A percentile compares a stretch with the other conserved stretches of the same genome.
phyloP scores from a whole-genome alignment of 2,888 invertebrate species.

The Chalcis sispes region DNA sequence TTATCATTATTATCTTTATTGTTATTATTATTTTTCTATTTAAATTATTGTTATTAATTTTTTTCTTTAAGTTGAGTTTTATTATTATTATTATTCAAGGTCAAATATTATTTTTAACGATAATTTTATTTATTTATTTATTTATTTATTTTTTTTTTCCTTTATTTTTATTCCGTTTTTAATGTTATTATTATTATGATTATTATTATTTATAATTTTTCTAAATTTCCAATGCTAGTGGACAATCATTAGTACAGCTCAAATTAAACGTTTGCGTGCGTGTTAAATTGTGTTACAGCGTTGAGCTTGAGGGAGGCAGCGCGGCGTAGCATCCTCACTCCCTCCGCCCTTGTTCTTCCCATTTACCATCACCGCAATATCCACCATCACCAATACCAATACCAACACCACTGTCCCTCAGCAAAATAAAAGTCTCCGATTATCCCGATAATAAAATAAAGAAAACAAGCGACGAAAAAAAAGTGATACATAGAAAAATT shows the following conservation, averaged over 20 bases:
- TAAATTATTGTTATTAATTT: conserved; percentile 49
- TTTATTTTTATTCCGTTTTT: too few species aligned
- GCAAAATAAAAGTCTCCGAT: conserved; percentile 53
- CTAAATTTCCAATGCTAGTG: conserved; percentile 53
- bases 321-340: conserved; percentile 74
- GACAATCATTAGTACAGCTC: conserved; percentile 57
- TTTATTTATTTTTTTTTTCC: not conserved
- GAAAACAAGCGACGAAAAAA: conserved; percentile 52
- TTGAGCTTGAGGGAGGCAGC: conserved; percentile 77
- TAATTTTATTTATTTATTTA: too few species aligned
- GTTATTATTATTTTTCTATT: conserved; percentile 44
- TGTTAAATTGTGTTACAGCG: conserved; percentile 76
- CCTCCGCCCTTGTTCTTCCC: conserved; percentile 64
- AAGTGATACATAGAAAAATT: conserved; percentile 50
- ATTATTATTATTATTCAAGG: conserved; percentile 12
- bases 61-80: not conserved
- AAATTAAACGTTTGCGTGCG: conserved; percentile 74
- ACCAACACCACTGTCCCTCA: conserved; percentile 57
- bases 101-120: not conserved
- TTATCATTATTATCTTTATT: conserved; percentile 50
- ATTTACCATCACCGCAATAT: conserved; percentile 54
- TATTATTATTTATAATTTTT: too few species aligned
- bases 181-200: conserved; percentile 40
- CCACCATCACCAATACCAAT: conserved; percentile 46
- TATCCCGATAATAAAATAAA: conserved; percentile 52